Percentiles rank a stretch among this genome's conserved stretches.
Conservation (phyloP, 2,113 vertebrate species). For the Ictalurus punctatus region DNA sequence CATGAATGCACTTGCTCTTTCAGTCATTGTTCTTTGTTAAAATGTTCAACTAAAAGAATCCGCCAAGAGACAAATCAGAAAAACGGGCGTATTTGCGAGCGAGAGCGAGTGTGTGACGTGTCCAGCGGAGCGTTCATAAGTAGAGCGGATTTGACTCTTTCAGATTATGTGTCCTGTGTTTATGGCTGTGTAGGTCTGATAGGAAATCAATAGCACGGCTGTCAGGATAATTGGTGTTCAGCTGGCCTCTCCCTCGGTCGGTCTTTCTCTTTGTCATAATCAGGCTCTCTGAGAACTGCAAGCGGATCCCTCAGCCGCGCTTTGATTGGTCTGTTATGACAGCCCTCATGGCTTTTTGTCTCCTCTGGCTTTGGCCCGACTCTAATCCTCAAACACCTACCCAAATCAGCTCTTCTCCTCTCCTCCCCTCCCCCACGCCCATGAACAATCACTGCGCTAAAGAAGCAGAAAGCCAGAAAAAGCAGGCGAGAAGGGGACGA, state of each 20-base stretch:
- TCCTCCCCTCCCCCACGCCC: conserved; percentile 47
- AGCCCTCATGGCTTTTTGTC: conserved; percentile 52
- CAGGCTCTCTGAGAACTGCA: conserved; percentile 48
- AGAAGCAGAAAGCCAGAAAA: conserved; percentile 59
- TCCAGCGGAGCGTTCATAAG: conserved; percentile 52
- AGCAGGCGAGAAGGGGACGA: conserved; percentile 44
- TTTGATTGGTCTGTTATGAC: conserved; percentile 59
- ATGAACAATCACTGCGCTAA: conserved; percentile 57
- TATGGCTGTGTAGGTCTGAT: conserved; percentile 60
- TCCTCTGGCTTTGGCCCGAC: conserved; percentile 22
- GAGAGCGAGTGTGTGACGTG: conserved; percentile 34
- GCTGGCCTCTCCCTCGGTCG: conserved; percentile 52
- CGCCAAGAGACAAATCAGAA: background rate
- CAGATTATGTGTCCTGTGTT: conserved; percentile 61
- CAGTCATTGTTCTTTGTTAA: background rate
- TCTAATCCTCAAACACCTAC: conserved; percentile 45
- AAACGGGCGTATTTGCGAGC: background rate
- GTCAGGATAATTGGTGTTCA: conserved; percentile 61
- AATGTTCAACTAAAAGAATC: background rate
- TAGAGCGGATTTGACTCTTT: conserved; percentile 59
- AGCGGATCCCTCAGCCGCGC: conserved; percentile 50
- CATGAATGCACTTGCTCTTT: background rate
- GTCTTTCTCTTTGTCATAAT: conserved; percentile 54
- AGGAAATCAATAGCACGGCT: conserved; percentile 61
- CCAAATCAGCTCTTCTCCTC: conserved; percentile 53